phyloP scores from a whole-genome alignment of 1,140 invertebrate genomes.

The Drosophila pectinifera region DNA sequence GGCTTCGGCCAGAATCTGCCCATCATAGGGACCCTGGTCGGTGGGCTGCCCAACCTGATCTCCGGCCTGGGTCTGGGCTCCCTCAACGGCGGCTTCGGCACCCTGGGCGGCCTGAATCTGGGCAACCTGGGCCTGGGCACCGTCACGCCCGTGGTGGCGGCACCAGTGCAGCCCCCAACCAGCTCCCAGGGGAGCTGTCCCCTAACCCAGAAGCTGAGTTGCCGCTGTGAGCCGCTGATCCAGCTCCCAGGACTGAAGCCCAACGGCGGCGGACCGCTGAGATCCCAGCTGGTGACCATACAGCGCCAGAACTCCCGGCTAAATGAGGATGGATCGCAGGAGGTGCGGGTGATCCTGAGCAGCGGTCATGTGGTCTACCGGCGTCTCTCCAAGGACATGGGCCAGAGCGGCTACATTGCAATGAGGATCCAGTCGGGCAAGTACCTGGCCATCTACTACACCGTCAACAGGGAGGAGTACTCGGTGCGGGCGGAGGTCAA shows the following conservation, averaged over 20 bases:
- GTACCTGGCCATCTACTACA: constrained; percentile 70
- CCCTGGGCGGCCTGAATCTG: constrained; percentile 58
- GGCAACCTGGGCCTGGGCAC: constrained; percentile 58
- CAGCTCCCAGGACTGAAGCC: constrained; percentile 41
- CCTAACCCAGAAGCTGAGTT: constrained; percentile 61
- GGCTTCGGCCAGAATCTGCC: constrained; percentile 61
- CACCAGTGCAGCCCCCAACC: background rate
- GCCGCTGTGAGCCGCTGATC: constrained; percentile 70
- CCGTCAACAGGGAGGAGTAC: constrained; percentile 69
- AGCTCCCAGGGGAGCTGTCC: constrained; percentile 40
- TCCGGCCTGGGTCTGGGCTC: constrained; percentile 52
- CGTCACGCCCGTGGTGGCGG: constrained; percentile 23
- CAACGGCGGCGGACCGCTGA: background rate
- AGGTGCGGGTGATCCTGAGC: constrained; percentile 61
- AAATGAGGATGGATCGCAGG: constrained; percentile 65
- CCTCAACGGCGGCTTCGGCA: constrained; percentile 51
- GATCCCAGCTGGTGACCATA: constrained; percentile 49
- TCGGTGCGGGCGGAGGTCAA: constrained; percentile 66
- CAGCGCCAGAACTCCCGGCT: constrained; percentile 52
- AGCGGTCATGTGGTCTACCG: constrained; percentile 70
- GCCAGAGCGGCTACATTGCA: constrained; percentile 59
- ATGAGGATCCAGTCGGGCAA: constrained; percentile 50
- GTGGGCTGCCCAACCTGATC: constrained; percentile 56
- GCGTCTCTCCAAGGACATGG: constrained; percentile 26
- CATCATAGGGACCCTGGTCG: constrained; percentile 61